Evolutionary conservation across 2,113 vertebrate species (phyloP), one percentile per base, ranked within the genome.

Genomic region (Chauna torquata): DNA sequence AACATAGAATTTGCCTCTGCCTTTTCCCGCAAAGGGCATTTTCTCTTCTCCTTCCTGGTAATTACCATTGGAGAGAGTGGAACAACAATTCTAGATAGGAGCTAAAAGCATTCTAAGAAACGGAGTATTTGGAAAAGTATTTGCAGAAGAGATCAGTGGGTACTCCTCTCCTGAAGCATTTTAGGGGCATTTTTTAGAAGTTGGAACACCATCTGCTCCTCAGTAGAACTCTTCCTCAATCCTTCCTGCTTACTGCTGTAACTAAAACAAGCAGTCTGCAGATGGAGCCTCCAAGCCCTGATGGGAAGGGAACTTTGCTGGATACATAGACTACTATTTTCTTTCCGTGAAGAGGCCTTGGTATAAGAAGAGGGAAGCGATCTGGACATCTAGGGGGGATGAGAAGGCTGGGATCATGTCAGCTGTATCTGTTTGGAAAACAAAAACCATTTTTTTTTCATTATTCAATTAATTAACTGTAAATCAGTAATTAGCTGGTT

Each of bases 231-330:
- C 84, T 90, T 92, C 78, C 90, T 87, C 78, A 90, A 68, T 45
- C 64, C 70, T 89, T 75, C 74, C 77, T 8, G 9, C 83, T 96
- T 79, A 87, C 54, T 88, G 44, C 82, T 78, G 69, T 59, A 90
- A 59, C 86, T 69, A 69, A 72, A 84, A 89, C 3, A 7, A 94
- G 78, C 78, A 76, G 81, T 58, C 83, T 94, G 92, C 95, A 97
- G 88, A 94, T 94, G 95, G 94, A 95, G 61, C 88, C 61, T 96
- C 96, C 92, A 88, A 94, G 70, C 74, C 91, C 95, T 89, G 86
- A 92, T 92, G 94, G 91, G 78, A 91, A 64, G 91, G 91, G 83
- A 95, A 82, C 91, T 94, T 93, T 81, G 69, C 91, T 95, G 83
- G 72, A 61, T 89, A 71, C 28, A 82, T 0, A 69, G 32, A 82